Percentiles rank a stretch among this genome's conserved stretches.
These are phyloP conservation scores for Bombus breviceps DNA, from an alignment of 1,140 invertebrate species.

Conservation along the genomic window DNA sequence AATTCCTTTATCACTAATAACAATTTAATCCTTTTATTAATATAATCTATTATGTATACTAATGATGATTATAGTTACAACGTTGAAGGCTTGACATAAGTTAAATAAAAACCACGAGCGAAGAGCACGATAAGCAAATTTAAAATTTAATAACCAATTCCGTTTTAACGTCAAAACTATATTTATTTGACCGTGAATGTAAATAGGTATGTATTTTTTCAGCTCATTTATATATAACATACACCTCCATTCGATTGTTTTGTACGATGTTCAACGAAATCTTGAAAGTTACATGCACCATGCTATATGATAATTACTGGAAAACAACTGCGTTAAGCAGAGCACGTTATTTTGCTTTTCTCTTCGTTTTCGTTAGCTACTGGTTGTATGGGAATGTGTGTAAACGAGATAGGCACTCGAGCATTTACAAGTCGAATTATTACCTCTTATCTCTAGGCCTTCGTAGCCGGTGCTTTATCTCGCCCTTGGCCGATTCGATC, in stretches of 20 bases:
- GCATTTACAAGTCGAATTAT: slow-evolving; percentile 14
- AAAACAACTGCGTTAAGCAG: slow-evolving; percentile 36
- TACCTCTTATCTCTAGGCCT: background rate
- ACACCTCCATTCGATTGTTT: background rate
- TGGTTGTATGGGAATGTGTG: slow-evolving; percentile 34
- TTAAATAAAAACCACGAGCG: background rate
- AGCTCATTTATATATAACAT: background rate
- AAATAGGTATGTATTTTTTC: too few relatives aligned
- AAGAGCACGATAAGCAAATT: background rate
- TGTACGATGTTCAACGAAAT: slow-evolving; percentile 12
- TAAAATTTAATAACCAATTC: background rate
- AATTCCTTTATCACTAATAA: too few relatives aligned
- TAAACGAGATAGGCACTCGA: slow-evolving; percentile 56
- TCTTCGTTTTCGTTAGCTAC: slow-evolving; percentile 12
- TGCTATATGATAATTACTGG: slow-evolving; percentile 51
- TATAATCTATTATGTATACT: background rate
- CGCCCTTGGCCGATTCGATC: slow-evolving; percentile 29
- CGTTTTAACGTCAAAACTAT: background rate
- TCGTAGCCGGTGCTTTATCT: slow-evolving; percentile 51
- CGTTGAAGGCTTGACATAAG: too few relatives aligned
- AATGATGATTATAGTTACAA: background rate
- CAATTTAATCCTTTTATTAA: too few relatives aligned
- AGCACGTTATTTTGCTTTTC: slow-evolving; percentile 45
- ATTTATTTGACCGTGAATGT: too few relatives aligned
- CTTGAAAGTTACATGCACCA: slow-evolving; percentile 1